A percentile compares a stretch with the other conserved stretches of the same genome.
These are phyloP conservation scores for Pocillopora meandrina DNA, from an alignment of 92 coral and sea anemone genomes.

Conservation along the genomic window DNA sequence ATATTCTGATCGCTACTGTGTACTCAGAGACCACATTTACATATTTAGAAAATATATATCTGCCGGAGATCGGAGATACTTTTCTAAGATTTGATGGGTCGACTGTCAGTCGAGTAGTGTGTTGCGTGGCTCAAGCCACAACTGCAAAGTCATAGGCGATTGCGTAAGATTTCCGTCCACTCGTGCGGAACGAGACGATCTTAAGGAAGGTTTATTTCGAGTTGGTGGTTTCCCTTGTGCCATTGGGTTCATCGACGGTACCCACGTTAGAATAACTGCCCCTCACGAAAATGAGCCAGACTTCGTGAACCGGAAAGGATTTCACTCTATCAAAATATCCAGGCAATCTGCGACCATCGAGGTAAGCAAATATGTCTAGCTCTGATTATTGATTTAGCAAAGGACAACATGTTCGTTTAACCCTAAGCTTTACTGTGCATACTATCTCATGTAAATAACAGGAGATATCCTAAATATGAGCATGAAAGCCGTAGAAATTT, in stretches of 20 bases:
- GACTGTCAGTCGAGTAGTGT: conserved; percentile 50
- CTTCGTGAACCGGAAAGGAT: conserved; percentile 42
- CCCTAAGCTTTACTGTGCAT: no score
- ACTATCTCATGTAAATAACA: conserved; percentile 3
- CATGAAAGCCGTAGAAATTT: conserved; percentile 17
- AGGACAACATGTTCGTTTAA: no score
- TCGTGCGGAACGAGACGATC: conserved; percentile 5
- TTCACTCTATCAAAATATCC: no score
- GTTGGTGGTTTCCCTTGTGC: conserved; percentile 24
- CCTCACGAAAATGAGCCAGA: conserved; percentile 21
- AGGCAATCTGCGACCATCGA: no score
- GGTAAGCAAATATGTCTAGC: no score
- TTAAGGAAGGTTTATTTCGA: conserved; percentile 7
- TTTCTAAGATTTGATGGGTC: neutral
- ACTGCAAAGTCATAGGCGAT: conserved; percentile 11
- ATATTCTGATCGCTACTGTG: no score
- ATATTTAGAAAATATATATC: no score
- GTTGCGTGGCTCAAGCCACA: conserved; percentile 21
- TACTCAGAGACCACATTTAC: no score
- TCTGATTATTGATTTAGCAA: conserved; percentile 2
- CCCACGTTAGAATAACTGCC: no score
- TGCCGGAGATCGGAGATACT: conserved; percentile 54
- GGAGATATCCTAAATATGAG: conserved; percentile 20
- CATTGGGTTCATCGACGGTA: no score
- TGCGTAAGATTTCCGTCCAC: conserved; percentile 26